Conservation (phyloP, 2,113 vertebrate species). For the Sander vitreus region DNA sequence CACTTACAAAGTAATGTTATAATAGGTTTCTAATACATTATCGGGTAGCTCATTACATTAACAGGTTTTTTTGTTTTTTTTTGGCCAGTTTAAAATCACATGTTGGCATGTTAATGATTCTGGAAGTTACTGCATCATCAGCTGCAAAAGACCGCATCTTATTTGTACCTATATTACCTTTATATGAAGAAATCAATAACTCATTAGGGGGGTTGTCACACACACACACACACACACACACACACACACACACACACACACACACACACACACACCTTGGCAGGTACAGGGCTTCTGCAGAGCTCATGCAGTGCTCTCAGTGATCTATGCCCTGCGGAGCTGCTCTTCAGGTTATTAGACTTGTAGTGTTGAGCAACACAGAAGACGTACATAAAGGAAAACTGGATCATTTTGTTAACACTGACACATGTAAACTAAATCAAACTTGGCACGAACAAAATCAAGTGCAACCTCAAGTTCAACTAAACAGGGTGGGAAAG, state of each 20-base stretch:
- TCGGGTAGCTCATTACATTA: slow-evolving; percentile 24
- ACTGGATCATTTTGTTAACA: slow-evolving; percentile 16
- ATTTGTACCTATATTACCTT: slow-evolving; percentile 61
- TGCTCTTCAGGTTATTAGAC: slow-evolving; percentile 30
- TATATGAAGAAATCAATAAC: slow-evolving; percentile 56
- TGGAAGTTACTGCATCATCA: slow-evolving; percentile 38
- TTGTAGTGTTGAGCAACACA: slow-evolving; percentile 41
- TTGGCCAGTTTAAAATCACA: slow-evolving; percentile 19
- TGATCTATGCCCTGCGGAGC: slow-evolving; percentile 51
- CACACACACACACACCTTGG: slow-evolving; percentile 40
- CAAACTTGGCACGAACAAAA: slow-evolving; percentile 65
- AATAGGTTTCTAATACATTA: not conserved
- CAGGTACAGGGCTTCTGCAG: slow-evolving; percentile 53
- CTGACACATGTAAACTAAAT: slow-evolving; percentile 65
- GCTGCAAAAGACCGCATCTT: slow-evolving; percentile 39
- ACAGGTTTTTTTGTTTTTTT: slow-evolving; percentile 22
- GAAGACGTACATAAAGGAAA: slow-evolving; percentile 21
- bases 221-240: not conserved
- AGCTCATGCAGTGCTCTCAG: slow-evolving; percentile 64
- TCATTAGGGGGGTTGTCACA: slow-evolving; percentile 26
- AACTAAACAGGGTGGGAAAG: slow-evolving; percentile 1
- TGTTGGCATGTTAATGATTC: slow-evolving; percentile 30
- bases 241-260: not conserved
- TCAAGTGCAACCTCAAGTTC: slow-evolving; percentile 36
- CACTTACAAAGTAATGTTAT: slow-evolving; percentile 4